Percentiles rank a stretch among this genome's conserved stretches.
Evolutionary conservation across 2,113 vertebrate species (phyloP).

Genomic region (Aviceda subcristata): DNA sequence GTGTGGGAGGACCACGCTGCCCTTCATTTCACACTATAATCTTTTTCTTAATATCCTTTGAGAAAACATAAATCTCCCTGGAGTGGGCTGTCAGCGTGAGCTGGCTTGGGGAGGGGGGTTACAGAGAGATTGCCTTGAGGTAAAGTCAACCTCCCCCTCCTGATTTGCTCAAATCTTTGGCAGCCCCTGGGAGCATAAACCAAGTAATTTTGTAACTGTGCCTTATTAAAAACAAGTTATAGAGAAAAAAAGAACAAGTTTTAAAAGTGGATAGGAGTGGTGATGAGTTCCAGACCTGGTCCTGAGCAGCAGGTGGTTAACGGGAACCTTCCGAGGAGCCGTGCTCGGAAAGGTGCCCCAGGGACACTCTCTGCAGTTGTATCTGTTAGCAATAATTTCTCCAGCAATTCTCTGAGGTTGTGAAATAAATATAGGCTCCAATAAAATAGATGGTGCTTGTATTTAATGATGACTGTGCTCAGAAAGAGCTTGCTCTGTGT

Average conservation of each 20-base stretch:
- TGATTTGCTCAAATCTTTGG: slow-evolving; percentile 37
- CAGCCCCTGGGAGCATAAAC: slow-evolving; percentile 12
- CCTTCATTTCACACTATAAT: not conserved
- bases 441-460: slow-evolving; percentile 17
- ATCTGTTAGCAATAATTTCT: slow-evolving; percentile 37
- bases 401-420: not conserved
- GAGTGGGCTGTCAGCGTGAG: not conserved
- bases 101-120: not conserved
- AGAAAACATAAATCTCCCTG: not conserved
- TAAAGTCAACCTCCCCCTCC: not conserved
- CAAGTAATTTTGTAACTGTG: slow-evolving; percentile 42
- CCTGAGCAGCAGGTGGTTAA: not conserved
- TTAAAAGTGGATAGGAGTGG: not conserved
- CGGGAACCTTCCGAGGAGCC: not conserved
- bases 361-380: not conserved
- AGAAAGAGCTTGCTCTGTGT: not conserved
- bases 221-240: slow-evolving; percentile 53
- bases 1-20: not conserved
- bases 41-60: not conserved
- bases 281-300: slow-evolving; percentile 52
- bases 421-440: slow-evolving; percentile 26
- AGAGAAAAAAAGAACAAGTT: not conserved
- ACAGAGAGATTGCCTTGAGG: slow-evolving; percentile 5
- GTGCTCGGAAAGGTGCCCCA: not conserved
- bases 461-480: not conserved